Evolutionary conservation across 2,888 invertebrate species (phyloP), one percentile per base, ranked within the genome.

Genomic region (Galerucella pusilla): DNA sequence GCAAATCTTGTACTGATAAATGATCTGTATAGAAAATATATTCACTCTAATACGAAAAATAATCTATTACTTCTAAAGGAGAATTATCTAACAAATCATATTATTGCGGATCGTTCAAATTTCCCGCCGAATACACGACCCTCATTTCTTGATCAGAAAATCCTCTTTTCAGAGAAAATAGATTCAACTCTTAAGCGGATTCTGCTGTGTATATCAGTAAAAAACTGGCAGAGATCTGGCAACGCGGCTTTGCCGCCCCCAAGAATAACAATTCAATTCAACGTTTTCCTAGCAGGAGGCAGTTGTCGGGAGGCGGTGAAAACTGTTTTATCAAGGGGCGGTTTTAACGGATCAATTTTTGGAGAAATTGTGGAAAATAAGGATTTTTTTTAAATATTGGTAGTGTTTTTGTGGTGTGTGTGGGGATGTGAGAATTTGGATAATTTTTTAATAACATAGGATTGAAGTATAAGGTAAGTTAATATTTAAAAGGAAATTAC

Each of bases 241-340:
- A 79, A 79, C 79, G 54, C n/a, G 46, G 76, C 59, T 45, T 42
- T 12, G 63, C 77, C 79, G 75, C 79, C 79, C 77, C 76, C 74
- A 60, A 79, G 71, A 71, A 75, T 66, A 73, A 77, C 75, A 74
- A 76, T 76, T 69, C 71, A 72, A 75, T 71, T 66, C 71, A 35
- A 68, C 66, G 63, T 69, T 67, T 75, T 52, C 68, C 73, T 74
- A 59, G 73, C 54, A 49, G 74, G 75, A 74, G 76, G 74, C 79
- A 79, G 79, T 79, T 73, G 75, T 54, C 76, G 75, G 74, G 49
- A 69, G 72, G 74, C 76, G 71, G 73, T 72, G 54, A 52, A 71
- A 63, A 64, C 28, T 14, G 28, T 63, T 63, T n/a, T n/a, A 63
- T 12, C 16, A 35, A 49, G 71, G 65, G 65, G 66, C 35, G 57